Percentiles rank a stretch among this genome's conserved stretches.
These are phyloP conservation scores for Pogonocichla stellata DNA, from an alignment of 2,113 vertebrate species.

Conservation along the genomic window DNA sequence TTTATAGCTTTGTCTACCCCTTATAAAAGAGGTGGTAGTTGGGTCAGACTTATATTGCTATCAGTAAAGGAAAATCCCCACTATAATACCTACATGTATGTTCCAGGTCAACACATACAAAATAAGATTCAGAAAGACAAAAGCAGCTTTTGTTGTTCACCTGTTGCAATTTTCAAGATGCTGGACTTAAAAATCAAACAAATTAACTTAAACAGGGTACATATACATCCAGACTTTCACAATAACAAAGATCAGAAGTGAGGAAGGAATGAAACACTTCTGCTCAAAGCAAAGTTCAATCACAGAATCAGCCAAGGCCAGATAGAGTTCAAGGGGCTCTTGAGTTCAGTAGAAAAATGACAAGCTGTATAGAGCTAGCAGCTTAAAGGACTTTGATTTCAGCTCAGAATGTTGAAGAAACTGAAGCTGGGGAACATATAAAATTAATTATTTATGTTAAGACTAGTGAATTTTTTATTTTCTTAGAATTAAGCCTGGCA, in stretches of 20 bases:
- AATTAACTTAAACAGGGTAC: not conserved
- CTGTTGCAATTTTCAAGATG: not conserved
- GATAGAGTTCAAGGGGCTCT: not conserved
- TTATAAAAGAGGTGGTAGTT: not conserved
- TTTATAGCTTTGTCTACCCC: not conserved
- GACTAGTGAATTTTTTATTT: not conserved
- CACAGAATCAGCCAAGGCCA: not conserved
- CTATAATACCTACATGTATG: not conserved
- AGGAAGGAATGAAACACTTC: not conserved
- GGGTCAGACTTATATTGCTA: not conserved
- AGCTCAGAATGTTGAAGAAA: not conserved
- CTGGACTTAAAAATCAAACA: not conserved
- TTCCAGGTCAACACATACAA: not conserved
- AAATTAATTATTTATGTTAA: not conserved
- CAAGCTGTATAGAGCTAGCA: not conserved
- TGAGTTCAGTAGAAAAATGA: not conserved
- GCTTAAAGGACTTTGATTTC: not conserved
- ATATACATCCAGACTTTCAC: not conserved
- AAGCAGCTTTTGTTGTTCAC: not conserved
- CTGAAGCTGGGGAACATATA: not conserved
- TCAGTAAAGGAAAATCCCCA: not conserved
- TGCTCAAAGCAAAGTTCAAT: not conserved
- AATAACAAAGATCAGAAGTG: not conserved
- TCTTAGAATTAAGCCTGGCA: not conserved
- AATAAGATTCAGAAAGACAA: not conserved